Evolutionary conservation across 2,113 vertebrate species (phyloP).

Genomic region (Trichechus manatus): DNA sequence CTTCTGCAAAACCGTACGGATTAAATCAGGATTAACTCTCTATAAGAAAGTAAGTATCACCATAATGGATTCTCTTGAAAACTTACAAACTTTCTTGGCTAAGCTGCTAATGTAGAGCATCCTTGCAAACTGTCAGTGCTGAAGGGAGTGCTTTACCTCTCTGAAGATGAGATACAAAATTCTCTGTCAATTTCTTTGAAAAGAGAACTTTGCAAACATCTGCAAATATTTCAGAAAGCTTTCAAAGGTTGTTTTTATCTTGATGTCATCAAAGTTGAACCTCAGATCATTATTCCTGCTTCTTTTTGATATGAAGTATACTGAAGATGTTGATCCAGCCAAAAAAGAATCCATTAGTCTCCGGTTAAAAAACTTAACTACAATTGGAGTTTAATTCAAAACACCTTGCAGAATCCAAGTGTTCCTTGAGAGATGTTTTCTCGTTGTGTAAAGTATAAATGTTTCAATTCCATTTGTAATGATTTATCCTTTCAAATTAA

Average conservation of each 20-base stretch:
- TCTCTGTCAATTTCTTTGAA: neutral
- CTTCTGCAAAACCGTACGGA: neutral
- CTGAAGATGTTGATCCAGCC: neutral
- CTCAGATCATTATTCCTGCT: neutral
- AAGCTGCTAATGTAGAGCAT: neutral
- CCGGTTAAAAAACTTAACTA: neutral
- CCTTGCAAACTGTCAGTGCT: neutral
- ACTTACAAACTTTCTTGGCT: neutral
- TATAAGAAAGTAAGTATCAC: neutral
- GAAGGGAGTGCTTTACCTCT: neutral
- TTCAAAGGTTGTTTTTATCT: slow-evolving; percentile 55
- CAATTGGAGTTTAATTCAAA: slow-evolving; percentile 13
- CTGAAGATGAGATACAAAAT: neutral
- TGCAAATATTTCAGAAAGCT: slow-evolving; percentile 65
- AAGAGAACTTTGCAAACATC: slow-evolving; percentile 56
- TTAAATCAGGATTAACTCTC: slow-evolving; percentile 5
- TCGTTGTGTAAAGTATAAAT: slow-evolving; percentile 27
- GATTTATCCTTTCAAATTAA: slow-evolving; percentile 25
- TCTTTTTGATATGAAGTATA: slow-evolving; percentile 9
- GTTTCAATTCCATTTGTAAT: neutral
- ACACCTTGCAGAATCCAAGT: neutral
- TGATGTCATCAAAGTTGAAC: slow-evolving; percentile 36
- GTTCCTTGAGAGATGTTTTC: neutral
- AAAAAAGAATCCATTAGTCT: slow-evolving; percentile 27
- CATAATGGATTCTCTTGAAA: neutral